phyloP scores from a whole-genome alignment of 2,113 vertebrate genomes.

The Stigmatopora argus region DNA sequence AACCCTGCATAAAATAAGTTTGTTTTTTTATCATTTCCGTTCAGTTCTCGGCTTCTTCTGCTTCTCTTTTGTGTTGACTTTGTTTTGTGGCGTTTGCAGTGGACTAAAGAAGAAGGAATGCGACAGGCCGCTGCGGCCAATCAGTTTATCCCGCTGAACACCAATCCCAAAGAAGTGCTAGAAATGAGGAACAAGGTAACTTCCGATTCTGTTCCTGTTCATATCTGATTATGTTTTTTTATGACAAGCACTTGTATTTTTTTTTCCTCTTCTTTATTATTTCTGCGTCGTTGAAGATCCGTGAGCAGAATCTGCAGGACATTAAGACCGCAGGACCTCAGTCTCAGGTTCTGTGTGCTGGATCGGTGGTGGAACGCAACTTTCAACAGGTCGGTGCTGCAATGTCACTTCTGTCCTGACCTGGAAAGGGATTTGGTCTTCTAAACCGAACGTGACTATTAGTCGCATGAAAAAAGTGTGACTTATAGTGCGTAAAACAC shows the following conservation, averaged over 20 bases:
- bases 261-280: background rate
- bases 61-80: conserved; percentile 13
- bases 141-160: conserved; percentile 98
- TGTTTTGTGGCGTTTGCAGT: conserved; percentile 80
- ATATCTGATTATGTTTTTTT: background rate
- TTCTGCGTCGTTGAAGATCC: conserved; percentile 71
- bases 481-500: too few species aligned
- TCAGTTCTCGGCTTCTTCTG: background rate
- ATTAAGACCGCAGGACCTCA: conserved; percentile 95
- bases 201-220: rapidly evolving
- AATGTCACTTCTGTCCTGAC: conserved; percentile 30
- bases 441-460: too few species aligned
- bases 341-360: conserved; percentile 85
- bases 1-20: conserved; percentile 54
- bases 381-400: conserved; percentile 83
- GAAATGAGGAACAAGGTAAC: conserved; percentile 98
- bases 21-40: conserved; percentile 46
- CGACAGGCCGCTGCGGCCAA: conserved; percentile 89
- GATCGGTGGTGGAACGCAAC: conserved; percentile 80
- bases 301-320: conserved; percentile 96
- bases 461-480: too few species aligned
- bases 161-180: conserved; percentile 95
- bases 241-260: background rate
- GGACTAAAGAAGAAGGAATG: conserved; percentile 93
- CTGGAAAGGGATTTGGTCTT: conserved; percentile 34